Evolutionary conservation across 2,113 vertebrate genomes (phyloP).

Genomic region (Leptobrachium ailaonicum): DNA sequence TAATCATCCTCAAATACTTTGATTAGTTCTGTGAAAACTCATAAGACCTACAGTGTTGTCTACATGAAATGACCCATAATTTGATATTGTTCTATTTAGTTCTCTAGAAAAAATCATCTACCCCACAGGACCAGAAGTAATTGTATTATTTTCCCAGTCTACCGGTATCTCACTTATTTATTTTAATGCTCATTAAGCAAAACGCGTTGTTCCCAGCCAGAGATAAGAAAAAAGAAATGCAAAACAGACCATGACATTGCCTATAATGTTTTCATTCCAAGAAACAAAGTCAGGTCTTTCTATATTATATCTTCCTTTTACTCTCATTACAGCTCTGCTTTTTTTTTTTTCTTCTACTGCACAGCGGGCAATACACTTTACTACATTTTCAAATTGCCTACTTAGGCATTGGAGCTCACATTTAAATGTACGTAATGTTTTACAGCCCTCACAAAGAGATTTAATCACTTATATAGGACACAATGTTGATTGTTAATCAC

Average conservation of each 20-base stretch:
- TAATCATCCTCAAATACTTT: not conserved
- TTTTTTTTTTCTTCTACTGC: not conserved
- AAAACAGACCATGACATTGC: not conserved
- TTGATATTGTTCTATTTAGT: not conserved
- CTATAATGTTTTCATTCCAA: not conserved
- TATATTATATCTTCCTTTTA: not conserved
- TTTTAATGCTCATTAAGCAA: not conserved
- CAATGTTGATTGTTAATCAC: too few relatives aligned
- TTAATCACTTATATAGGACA: not conserved
- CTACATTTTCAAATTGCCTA: constrained; percentile 1
- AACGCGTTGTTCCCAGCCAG: not conserved
- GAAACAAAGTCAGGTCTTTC: not conserved
- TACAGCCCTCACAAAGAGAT: not conserved
- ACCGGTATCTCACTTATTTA: too few relatives aligned
- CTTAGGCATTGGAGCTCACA: not conserved
- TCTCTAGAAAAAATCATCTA: not conserved
- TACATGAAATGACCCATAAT: not conserved
- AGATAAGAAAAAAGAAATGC: not conserved
- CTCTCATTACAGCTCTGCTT: not conserved
- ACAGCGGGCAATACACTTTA: not conserved
- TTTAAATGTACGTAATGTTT: constrained; percentile 1
- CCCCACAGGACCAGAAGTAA: not conserved
- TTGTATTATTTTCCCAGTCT: not conserved
- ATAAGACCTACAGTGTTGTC: not conserved
- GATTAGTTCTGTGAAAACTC: not conserved